phyloP scores from a whole-genome alignment of 1,140 invertebrate genomes.

The Galleria mellonella region DNA sequence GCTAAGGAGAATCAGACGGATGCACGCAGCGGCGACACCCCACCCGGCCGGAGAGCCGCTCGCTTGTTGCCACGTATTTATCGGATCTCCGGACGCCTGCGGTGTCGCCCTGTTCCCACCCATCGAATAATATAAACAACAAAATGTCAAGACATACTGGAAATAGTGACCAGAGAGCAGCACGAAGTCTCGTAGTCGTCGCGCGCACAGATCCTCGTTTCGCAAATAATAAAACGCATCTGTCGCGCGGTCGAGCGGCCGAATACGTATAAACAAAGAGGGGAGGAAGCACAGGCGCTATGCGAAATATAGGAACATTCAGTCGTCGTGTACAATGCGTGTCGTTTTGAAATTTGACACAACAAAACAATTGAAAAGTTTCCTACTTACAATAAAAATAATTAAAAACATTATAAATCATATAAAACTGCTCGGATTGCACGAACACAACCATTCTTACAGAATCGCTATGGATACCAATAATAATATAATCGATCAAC shows the following conservation, averaged over 20 bases:
- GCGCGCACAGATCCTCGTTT: too few species aligned
- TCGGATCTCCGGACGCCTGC: too few species aligned
- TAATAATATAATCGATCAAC: constrained; percentile 33
- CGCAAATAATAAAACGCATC: too few species aligned
- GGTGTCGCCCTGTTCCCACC: too few species aligned
- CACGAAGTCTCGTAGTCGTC: too few species aligned
- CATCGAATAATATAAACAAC: too few species aligned
- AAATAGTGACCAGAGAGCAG: too few species aligned
- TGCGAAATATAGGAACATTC: constrained; percentile 34
- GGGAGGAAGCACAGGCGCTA: constrained; percentile 23
- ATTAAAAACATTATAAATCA: constrained; percentile 27
- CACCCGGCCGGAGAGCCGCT: neutral
- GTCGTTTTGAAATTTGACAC: too few species aligned
- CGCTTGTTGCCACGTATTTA: too few species aligned
- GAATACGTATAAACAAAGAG: neutral
- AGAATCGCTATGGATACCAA: constrained; percentile 15
- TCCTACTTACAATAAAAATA: constrained; percentile 29
- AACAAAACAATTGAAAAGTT: constrained; percentile 23
- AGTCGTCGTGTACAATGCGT: constrained; percentile 29
- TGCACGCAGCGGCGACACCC: too few species aligned
- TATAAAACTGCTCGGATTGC: constrained; percentile 21
- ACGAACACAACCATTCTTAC: constrained; percentile 18
- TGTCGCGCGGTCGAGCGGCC: neutral
- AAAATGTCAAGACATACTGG: too few species aligned
- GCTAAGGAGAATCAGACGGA: neutral